These are phyloP conservation scores for Anoplius nigerrimus DNA, from an alignment of 2,888 invertebrate genomes.

Conservation along the genomic window DNA sequence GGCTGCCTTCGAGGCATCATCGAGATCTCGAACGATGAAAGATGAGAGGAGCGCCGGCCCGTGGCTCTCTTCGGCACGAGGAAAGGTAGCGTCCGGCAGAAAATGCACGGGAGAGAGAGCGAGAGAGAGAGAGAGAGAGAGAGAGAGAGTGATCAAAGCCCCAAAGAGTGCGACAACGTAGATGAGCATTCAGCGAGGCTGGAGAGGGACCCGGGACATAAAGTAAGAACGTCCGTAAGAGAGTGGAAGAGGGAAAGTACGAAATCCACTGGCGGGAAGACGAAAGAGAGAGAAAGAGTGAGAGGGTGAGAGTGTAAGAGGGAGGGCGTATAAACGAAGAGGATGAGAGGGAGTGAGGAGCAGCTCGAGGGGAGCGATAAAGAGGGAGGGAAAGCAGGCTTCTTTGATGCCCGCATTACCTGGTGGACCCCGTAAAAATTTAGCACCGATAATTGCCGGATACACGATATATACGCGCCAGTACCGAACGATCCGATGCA, in stretches of 20 bases:
- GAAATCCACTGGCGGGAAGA: not conserved
- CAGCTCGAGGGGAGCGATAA: slow-evolving; percentile 1
- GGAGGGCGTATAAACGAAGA: not conserved
- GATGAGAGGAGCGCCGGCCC: not conserved
- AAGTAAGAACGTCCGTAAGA: slow-evolving; percentile 1
- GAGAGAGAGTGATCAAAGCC: too few species aligned
- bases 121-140: too few species aligned
- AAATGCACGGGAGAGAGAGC: too few species aligned
- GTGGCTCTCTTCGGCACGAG: too few species aligned
- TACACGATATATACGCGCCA: slow-evolving; percentile 38
- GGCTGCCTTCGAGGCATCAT: too few species aligned
- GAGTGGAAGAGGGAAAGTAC: too few species aligned
- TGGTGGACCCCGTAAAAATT: slow-evolving; percentile 55
- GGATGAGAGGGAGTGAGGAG: not conserved
- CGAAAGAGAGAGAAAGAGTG: slow-evolving; percentile 2
- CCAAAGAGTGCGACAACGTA: too few species aligned
- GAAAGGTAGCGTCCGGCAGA: not conserved
- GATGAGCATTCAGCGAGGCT: not conserved
- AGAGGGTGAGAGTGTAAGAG: not conserved
- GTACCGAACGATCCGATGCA: slow-evolving; percentile 1
- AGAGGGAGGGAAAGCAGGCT: slow-evolving; percentile 18
- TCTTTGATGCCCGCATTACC: not conserved
- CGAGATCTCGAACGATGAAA: not conserved
- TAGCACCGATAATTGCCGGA: slow-evolving; percentile 62
- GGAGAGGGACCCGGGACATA: not conserved